Percentiles rank a stretch among this genome's conserved stretches.
Conservation (phyloP, 2,797 vertebrate genomes). For the Myripristis murdjan region DNA sequence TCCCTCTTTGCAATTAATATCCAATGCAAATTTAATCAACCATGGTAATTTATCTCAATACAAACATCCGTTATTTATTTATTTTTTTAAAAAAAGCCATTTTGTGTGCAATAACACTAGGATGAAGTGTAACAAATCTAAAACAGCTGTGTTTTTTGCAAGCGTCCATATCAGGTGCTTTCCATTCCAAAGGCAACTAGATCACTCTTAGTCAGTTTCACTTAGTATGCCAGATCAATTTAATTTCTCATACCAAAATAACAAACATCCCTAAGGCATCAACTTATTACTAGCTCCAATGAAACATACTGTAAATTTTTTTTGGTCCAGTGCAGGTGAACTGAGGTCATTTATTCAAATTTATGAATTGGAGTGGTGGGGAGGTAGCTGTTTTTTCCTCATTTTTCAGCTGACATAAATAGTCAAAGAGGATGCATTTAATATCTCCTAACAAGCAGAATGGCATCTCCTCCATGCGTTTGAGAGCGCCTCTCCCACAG, state of each 20-base stretch:
- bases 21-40: slow-evolving; percentile 11
- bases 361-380: neutral
- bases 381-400: neutral
- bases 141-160: neutral
- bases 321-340: no score
- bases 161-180: neutral
- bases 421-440: slow-evolving; percentile 15
- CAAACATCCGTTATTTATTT: slow-evolving; percentile 14
- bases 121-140: neutral
- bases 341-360: neutral
- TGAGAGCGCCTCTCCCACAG: slow-evolving; percentile 28
- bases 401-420: neutral
- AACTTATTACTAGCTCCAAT: neutral
- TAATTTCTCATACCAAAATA: neutral
- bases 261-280: neutral
- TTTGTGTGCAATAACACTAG: neutral
- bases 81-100: neutral
- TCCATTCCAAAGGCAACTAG: neutral
- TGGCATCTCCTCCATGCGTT: slow-evolving; percentile 17
- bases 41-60: slow-evolving; percentile 34
- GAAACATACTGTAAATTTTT: slow-evolving; percentile 3
- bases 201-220: neutral
- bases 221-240: neutral
- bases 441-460: slow-evolving; percentile 21
- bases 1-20: slow-evolving; percentile 8